These are phyloP conservation scores for Cephonodes hylas DNA, from an alignment of 2,888 invertebrate genomes.

Conservation along the genomic window DNA sequence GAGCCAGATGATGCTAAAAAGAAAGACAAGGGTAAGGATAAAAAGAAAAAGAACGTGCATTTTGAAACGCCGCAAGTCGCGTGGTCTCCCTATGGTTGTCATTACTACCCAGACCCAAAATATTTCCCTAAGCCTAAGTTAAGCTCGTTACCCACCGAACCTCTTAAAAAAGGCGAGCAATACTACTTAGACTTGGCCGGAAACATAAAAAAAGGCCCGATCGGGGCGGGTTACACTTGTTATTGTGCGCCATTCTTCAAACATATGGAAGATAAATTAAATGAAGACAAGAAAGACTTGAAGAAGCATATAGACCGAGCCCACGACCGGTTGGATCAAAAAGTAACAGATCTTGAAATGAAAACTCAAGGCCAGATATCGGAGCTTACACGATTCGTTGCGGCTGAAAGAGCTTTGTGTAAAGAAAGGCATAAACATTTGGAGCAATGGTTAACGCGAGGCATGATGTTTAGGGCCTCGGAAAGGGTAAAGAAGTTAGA, in stretches of 20 bases:
- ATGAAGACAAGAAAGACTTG: conserved; percentile 89
- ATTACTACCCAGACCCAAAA: conserved; percentile 92
- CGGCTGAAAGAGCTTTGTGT: conserved; percentile 83
- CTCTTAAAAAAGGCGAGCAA: conserved; percentile 92
- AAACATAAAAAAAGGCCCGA: conserved; percentile 96
- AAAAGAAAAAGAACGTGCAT: conserved; percentile 79
- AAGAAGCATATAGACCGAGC: conserved; percentile 89
- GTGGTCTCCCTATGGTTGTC: conserved; percentile 96
- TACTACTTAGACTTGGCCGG: conserved; percentile 97
- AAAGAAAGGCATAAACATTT: conserved; percentile 84
- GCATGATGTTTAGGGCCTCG: conserved; percentile 81
- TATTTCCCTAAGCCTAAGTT: conserved; percentile 92
- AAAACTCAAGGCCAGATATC: conserved; percentile 87
- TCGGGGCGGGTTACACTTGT: conserved; percentile 96
- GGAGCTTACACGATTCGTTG: conserved; percentile 84
- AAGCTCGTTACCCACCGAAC: conserved; percentile 92
- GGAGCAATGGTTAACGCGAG: conserved; percentile 86
- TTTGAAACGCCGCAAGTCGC: conserved; percentile 79
- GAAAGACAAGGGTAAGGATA: conserved; percentile 68
- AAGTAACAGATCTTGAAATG: conserved; percentile 89
- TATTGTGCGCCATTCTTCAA: conserved; percentile 96
- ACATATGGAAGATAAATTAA: conserved; percentile 91
- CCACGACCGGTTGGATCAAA: conserved; percentile 89
- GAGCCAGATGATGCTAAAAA: conserved; percentile 71
- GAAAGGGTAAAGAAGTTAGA: conserved; percentile 72